Evolutionary conservation across 2,797 vertebrate species (phyloP).

Genomic region (Gouania willdenowi): DNA sequence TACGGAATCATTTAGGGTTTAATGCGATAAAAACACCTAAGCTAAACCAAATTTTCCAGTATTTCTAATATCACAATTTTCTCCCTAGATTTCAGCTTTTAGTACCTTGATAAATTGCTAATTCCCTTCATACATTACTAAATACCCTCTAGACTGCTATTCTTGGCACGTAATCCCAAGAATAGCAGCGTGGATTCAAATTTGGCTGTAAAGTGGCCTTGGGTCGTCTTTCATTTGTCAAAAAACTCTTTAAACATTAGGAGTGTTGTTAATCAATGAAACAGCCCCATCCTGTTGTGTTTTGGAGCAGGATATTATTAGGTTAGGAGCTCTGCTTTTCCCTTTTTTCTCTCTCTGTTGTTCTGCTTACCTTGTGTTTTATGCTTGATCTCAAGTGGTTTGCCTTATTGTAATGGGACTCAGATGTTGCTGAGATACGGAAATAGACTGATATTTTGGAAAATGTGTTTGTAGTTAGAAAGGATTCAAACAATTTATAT

Average conservation of each 20-base stretch:
- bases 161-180: no score
- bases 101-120: no score
- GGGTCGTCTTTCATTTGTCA: conserved; percentile 19
- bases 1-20: no score
- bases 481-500: no score
- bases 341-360: neutral
- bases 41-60: no score
- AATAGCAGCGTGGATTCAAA: neutral
- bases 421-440: no score
- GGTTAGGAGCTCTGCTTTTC: conserved; percentile 14
- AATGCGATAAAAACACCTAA: no score
- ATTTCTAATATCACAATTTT: no score
- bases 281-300: conserved; percentile 13
- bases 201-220: conserved; percentile 20
- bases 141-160: no score
- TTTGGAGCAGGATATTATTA: conserved; percentile 30
- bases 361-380: conserved; percentile 2
- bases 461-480: neutral
- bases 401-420: no score
- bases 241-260: conserved; percentile 30
- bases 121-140: no score
- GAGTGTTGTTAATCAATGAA: conserved; percentile 31
- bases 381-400: neutral
- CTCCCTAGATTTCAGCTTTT: no score
- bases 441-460: neutral